phyloP scores from a whole-genome alignment of 1,140 invertebrate genomes.

The Bombus confusus region DNA sequence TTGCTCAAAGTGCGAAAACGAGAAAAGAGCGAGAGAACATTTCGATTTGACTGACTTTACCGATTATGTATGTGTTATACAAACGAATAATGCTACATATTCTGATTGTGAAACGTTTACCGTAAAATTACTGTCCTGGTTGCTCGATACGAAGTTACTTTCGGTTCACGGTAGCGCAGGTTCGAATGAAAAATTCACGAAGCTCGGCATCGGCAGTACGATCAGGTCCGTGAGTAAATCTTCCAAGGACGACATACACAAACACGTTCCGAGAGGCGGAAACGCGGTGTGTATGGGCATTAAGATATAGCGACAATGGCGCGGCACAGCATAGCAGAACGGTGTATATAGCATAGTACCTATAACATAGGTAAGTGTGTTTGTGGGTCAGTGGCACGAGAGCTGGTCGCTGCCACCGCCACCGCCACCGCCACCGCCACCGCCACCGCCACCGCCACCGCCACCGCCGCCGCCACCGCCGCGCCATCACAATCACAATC shows the following conservation, averaged over 20 bases:
- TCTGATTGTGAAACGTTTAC: neutral
- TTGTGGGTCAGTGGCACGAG: conserved; percentile 81
- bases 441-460: conserved; percentile 42
- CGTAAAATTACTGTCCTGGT: neutral
- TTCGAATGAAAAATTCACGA: conserved; percentile 33
- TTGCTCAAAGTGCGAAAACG: too few species aligned
- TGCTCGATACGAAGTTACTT: neutral
- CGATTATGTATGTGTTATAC: too few species aligned
- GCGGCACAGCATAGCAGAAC: conserved; percentile 27
- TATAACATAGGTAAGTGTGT: conserved; percentile 81
- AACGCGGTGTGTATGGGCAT: conserved; percentile 68
- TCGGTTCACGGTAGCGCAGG: neutral
- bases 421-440: conserved; percentile 38
- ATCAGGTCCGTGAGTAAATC: conserved; percentile 41
- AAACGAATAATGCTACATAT: neutral
- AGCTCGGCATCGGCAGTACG: conserved; percentile 1
- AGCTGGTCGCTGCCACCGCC: conserved; percentile 49
- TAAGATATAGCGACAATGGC: conserved; percentile 60
- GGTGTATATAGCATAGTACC: conserved; percentile 69
- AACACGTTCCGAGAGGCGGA: neutral
- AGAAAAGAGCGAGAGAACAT: too few species aligned
- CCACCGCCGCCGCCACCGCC: neutral
- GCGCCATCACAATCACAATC: conserved; percentile 42
- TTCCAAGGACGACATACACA: conserved; percentile 40
- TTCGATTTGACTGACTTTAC: too few species aligned